Evolutionary conservation across 2,113 vertebrate species (phyloP).

Genomic region (Leucosticte australis): DNA sequence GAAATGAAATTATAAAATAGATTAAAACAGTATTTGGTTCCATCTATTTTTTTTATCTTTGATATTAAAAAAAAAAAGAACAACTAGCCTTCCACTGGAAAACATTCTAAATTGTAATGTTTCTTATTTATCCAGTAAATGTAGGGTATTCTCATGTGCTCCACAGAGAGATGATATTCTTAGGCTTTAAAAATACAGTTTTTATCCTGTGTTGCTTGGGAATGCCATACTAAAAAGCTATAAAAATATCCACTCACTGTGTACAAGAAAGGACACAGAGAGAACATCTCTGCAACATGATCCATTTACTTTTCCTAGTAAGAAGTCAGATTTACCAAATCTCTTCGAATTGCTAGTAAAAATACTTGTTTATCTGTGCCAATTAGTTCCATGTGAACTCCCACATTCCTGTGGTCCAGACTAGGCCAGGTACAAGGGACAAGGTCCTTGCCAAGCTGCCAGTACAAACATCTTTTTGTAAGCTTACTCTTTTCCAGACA

Average conservation of each 20-base stretch:
- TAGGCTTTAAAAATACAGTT: not conserved
- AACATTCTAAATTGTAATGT: not conserved
- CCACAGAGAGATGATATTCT: not conserved
- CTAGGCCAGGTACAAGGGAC: slow-evolving; percentile 45
- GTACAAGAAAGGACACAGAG: not conserved
- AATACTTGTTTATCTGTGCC: slow-evolving; percentile 57
- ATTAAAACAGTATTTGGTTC: not conserved
- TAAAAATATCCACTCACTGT: not conserved
- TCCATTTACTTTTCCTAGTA: slow-evolving; percentile 3
- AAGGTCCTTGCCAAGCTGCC: slow-evolving; percentile 37
- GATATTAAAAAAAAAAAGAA: not conserved
- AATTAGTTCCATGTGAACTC: slow-evolving; percentile 38
- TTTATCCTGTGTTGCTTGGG: not conserved
- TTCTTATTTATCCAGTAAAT: not conserved
- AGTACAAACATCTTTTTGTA: slow-evolving; percentile 50
- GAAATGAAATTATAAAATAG: not conserved
- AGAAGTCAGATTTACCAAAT: slow-evolving; percentile 37
- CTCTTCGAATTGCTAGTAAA: slow-evolving; percentile 45
- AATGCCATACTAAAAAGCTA: not conserved
- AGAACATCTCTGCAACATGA: not conserved
- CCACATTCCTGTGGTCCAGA: slow-evolving; percentile 65
- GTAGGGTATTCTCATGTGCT: not conserved
- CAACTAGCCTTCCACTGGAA: not conserved
- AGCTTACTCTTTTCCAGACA: slow-evolving; percentile 54
- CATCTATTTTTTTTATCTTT: not conserved